Base-by-base conservation (phyloP, 2,797 vertebrate species). In the Etheostoma perlongum region DNA sequence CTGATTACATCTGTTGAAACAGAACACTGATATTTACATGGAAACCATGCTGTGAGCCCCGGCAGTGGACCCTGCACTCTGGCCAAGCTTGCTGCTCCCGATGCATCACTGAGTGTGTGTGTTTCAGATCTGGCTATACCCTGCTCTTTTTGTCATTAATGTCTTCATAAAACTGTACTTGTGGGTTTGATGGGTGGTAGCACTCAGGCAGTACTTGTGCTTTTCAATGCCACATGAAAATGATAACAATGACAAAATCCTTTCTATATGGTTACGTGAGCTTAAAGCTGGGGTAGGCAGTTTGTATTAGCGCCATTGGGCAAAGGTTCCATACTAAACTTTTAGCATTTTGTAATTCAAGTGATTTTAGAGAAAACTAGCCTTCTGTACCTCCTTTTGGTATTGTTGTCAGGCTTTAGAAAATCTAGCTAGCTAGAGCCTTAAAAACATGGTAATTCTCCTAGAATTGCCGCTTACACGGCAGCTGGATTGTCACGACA, bases 1-100 rank as follows among this genome's bases (percentile, higher is more conserved):
- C 84, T 60, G 81, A 91, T 88, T 87, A 82, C 73, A 88, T 91
- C 83, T 89, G 84, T 90, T 75, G 81, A 88, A 90, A 84, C 81
- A 78, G 76, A 78, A 80, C 69, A 53, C 71, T 82, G 65, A 76
- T 86, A 87, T 91, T 91, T 87, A 86, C 88, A 88, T 46, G 84
- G 83, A 88, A 85, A 76, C 59, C 76, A 70, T 46, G 63, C 80
- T 33, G 74, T 27, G 74, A 86, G 81, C 47, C 83, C 67, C 36
- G 16, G 73, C 61, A 60, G 40, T 59, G 4, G 57, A 58, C 44
- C 54, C 36, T 55, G 72, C 60, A 67, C 42, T 5, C 70, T 12
- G 47, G 59, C 72, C 81, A 76, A 53, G 67, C 67, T 59, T 57
- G 62, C 71, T 25, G n/a, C 67, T 55, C 48, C 6, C 72, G 27